Conservation (phyloP, 2,113 vertebrate species). For the Mionectes macconnelli region DNA sequence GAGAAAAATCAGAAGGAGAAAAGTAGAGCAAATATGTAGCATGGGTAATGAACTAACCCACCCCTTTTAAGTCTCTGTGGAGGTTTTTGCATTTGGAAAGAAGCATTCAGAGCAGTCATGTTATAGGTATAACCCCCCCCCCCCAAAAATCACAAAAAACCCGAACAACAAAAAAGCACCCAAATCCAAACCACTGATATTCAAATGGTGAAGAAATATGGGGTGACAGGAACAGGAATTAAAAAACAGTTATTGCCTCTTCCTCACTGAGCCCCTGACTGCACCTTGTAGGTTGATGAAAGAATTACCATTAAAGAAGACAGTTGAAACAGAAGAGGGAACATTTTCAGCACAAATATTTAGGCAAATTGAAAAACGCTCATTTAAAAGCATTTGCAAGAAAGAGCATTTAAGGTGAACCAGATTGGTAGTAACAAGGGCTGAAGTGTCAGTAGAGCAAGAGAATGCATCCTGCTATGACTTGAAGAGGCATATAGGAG, state of each 20-base stretch:
- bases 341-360: not conserved
- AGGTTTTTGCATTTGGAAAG: not conserved
- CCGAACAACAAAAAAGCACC: rapidly evolving
- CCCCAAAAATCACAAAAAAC: not conserved
- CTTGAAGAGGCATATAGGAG: not conserved
- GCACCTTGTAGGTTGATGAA: not conserved
- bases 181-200: not conserved
- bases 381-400: not conserved
- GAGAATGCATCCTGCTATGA: not conserved
- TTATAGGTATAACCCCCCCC: rapidly evolving
- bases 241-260: not conserved
- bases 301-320: not conserved
- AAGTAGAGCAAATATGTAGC: not conserved
- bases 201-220: not conserved
- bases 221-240: not conserved
- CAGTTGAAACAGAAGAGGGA: not conserved
- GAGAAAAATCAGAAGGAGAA: not conserved
- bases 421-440: not conserved
- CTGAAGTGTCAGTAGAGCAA: not conserved
- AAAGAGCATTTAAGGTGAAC: not conserved
- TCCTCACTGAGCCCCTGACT: not conserved
- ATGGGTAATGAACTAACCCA: not conserved
- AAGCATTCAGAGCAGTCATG: not conserved
- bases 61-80: not conserved
- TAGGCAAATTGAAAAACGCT: not conserved